phyloP scores from a whole-genome alignment of 2,113 vertebrate species.

The Ctenodactylus gundi region DNA sequence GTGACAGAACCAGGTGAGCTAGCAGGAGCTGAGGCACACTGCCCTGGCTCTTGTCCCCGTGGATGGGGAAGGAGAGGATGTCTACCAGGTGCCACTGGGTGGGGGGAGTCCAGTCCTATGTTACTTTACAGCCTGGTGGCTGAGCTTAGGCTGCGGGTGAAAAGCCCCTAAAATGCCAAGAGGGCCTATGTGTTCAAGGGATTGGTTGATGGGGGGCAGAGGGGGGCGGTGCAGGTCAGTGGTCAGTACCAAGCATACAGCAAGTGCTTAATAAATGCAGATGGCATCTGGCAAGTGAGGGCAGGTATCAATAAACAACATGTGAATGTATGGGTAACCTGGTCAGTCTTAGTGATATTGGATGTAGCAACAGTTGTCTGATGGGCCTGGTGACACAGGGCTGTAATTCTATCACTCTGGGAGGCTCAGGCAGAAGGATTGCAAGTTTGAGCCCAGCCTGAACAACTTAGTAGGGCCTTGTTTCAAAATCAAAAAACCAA shows the following conservation, averaged over 20 bases:
- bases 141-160: neutral
- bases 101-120: neutral
- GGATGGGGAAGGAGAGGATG: neutral
- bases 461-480: too few relatives aligned
- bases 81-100: neutral
- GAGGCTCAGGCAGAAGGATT: too few relatives aligned
- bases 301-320: neutral
- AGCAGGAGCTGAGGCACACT: neutral
- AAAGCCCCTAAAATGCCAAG: neutral
- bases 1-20: neutral
- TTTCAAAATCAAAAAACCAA: too few relatives aligned
- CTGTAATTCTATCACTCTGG: too few relatives aligned
- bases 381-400: too few relatives aligned
- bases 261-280: neutral
- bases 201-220: neutral
- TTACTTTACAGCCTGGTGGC: neutral
- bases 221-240: too few relatives aligned
- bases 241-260: neutral
- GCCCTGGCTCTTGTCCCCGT: neutral
- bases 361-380: neutral
- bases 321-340: neutral
- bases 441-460: too few relatives aligned
- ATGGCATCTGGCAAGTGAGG: neutral
- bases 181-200: rapidly evolving
- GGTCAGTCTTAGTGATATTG: neutral